Conservation (phyloP, 2,113 vertebrate genomes). For the Condylura cristata region DNA sequence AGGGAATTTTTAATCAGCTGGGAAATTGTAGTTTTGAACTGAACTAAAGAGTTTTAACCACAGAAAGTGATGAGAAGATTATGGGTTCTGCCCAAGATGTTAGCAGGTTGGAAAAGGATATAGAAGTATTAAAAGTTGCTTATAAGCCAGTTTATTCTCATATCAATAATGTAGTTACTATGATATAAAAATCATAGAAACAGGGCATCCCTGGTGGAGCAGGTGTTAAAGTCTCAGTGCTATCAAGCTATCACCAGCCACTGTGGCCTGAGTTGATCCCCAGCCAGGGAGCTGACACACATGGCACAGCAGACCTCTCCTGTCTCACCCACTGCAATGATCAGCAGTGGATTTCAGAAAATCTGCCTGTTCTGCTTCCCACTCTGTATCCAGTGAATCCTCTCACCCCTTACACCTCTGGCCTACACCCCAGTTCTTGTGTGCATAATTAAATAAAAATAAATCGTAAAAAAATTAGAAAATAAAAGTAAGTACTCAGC, state of each 20-base stretch:
- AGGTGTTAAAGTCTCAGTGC: too few relatives aligned
- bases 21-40: neutral
- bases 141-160: neutral
- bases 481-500: neutral
- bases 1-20: neutral
- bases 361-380: too few relatives aligned
- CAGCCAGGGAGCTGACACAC: too few relatives aligned
- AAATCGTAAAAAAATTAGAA: neutral
- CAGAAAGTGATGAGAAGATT: neutral
- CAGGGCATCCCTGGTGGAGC: neutral
- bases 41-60: neutral
- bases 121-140: constrained; percentile 1
- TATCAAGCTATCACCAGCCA: too few relatives aligned
- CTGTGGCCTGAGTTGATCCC: too few relatives aligned
- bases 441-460: too few relatives aligned
- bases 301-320: too few relatives aligned
- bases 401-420: too few relatives aligned
- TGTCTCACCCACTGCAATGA: too few relatives aligned
- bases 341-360: too few relatives aligned
- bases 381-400: too few relatives aligned
- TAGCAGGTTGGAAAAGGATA: neutral
- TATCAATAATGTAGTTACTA: neutral
- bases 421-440: too few relatives aligned
- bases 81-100: neutral
- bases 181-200: neutral